Conservation (phyloP, 2,888 invertebrate genomes). For the Drosophila pegasa region DNA sequence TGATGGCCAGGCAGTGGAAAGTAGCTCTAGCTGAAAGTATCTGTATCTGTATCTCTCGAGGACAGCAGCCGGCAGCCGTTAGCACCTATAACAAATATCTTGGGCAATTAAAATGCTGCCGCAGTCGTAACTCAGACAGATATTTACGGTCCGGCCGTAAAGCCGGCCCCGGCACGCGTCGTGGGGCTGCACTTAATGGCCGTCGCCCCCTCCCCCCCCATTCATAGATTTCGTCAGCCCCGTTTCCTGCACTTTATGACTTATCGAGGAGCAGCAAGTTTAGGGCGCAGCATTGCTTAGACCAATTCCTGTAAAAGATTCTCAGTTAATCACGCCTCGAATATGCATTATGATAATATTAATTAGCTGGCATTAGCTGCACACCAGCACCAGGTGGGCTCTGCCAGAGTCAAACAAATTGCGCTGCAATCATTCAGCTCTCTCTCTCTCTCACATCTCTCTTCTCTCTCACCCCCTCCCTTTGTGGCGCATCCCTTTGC, state of each 20-base stretch:
- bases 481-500: conserved; percentile 8
- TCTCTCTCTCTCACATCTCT: not conserved
- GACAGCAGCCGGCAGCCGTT: conserved; percentile 5
- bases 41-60: conserved; percentile 9
- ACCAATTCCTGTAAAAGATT: conserved; percentile 28
- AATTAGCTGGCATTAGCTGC: conserved; percentile 68
- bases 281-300: conserved; percentile 25
- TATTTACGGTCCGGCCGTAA: conserved; percentile 31
- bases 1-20: conserved; percentile 39
- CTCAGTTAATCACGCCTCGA: conserved; percentile 46
- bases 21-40: not conserved
- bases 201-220: too few species aligned
- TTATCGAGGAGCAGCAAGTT: conserved; percentile 30
- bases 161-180: conserved; percentile 11
- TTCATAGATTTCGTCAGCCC: conserved; percentile 56
- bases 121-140: conserved; percentile 60
- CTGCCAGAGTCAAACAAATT: conserved; percentile 59
- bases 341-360: conserved; percentile 60
- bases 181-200: conserved; percentile 63
- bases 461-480: not conserved
- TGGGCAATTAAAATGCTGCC: conserved; percentile 74
- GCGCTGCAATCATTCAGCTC: conserved; percentile 66
- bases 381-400: conserved; percentile 65
- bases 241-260: conserved; percentile 71
- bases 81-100: conserved; percentile 35